Percentiles rank a stretch among this genome's conserved stretches.
These are phyloP conservation scores for Stenotaenia linearis DNA, from an alignment of 2,888 invertebrate species.

Conservation along the genomic window DNA sequence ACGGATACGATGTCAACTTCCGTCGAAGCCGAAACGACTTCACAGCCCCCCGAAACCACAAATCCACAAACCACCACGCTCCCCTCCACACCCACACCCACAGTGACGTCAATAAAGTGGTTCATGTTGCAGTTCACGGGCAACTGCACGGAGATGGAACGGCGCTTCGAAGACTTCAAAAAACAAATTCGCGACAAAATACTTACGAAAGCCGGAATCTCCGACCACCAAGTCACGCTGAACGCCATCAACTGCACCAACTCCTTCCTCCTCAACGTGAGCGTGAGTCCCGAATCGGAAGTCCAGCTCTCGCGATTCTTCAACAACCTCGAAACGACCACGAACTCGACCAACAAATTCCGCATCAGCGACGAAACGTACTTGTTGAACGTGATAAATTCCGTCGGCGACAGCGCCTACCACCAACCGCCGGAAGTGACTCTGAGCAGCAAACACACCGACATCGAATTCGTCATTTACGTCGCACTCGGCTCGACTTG, in stretches of 20 bases:
- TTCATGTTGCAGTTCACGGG: slow-evolving; percentile 32
- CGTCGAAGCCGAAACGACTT: background rate
- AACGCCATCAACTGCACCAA: slow-evolving; percentile 28
- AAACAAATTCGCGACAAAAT: slow-evolving; percentile 2
- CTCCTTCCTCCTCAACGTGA: slow-evolving; percentile 2
- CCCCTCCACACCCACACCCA: background rate
- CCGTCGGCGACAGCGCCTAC: background rate
- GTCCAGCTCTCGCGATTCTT: background rate
- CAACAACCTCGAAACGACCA: background rate
- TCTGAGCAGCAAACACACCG: slow-evolving; percentile 33
- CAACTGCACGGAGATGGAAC: slow-evolving; percentile 30
- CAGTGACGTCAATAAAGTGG: slow-evolving; percentile 3
- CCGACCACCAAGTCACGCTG: background rate
- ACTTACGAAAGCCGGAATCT: background rate
- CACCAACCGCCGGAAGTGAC: slow-evolving; percentile 3
- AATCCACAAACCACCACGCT: no score
- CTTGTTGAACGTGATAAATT: background rate
- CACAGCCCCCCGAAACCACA: background rate
- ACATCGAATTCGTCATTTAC: slow-evolving; percentile 38
- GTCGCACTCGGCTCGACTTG: slow-evolving; percentile 37
- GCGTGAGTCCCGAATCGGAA: slow-evolving; percentile 7
- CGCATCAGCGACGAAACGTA: slow-evolving; percentile 13
- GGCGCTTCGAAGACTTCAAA: background rate
- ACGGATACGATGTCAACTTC: background rate
- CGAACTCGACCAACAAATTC: background rate